Percentiles rank a stretch among this genome's conserved stretches.
phyloP scores from a whole-genome alignment of 2,888 invertebrate species.

The Drosophila buzzatii region DNA sequence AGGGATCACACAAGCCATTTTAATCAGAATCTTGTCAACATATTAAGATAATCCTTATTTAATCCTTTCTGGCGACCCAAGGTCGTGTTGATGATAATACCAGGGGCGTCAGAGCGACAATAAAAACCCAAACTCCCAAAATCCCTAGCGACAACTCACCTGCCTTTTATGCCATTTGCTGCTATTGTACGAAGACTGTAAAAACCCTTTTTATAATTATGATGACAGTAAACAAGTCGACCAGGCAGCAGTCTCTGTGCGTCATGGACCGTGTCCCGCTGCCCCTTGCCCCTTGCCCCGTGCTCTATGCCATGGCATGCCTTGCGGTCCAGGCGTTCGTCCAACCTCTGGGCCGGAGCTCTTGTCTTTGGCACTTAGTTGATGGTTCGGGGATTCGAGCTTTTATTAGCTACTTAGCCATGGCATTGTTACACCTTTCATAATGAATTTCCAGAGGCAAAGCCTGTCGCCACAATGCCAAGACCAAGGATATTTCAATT shows the following conservation, averaged over 20 bases:
- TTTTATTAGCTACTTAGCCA: slow-evolving; percentile 77
- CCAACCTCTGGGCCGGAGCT: slow-evolving; percentile 22
- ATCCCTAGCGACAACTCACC: slow-evolving; percentile 60
- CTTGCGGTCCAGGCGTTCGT: slow-evolving; percentile 13
- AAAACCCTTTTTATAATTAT: slow-evolving; percentile 80
- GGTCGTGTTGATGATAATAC: slow-evolving; percentile 62
- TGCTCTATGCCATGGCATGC: background rate
- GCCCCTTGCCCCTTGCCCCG: background rate
- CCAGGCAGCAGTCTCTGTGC: slow-evolving; percentile 25
- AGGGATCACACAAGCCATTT: slow-evolving; percentile 41
- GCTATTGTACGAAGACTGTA: slow-evolving; percentile 58
- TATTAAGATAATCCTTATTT: slow-evolving; percentile 81
- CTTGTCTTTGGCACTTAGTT: slow-evolving; percentile 47
- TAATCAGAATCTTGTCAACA: slow-evolving; percentile 80
- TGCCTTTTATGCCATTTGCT: slow-evolving; percentile 57
- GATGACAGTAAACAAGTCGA: slow-evolving; percentile 77
- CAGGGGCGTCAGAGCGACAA: slow-evolving; percentile 49
- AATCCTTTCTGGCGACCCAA: slow-evolving; percentile 78
- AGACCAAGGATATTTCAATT: slow-evolving; percentile 77
- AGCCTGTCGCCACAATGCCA: slow-evolving; percentile 70
- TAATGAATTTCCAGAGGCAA: slow-evolving; percentile 60
- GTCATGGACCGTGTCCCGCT: background rate
- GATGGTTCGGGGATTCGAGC: slow-evolving; percentile 49
- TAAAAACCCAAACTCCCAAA: slow-evolving; percentile 49
- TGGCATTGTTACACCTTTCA: slow-evolving; percentile 77